phyloP scores from a whole-genome alignment of 2,797 vertebrate genomes.

The Pseudochirops cupreus region DNA sequence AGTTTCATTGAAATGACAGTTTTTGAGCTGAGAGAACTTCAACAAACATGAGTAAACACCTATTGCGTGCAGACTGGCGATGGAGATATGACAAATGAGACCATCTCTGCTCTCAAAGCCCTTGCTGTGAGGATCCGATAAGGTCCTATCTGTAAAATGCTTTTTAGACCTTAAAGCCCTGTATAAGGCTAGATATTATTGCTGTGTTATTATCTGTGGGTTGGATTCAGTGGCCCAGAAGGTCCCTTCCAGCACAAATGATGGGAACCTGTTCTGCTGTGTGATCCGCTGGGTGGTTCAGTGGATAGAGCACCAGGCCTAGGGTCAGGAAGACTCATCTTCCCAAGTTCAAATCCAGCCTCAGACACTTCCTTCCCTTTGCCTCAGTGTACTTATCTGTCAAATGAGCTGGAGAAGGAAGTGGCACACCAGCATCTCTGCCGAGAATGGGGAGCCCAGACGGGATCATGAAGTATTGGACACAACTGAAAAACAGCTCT shows the following conservation, averaged over 20 bases:
- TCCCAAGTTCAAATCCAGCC: neutral
- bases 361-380: neutral
- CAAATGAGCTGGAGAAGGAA: neutral
- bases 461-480: neutral
- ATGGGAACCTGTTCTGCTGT: neutral
- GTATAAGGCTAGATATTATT: too few species aligned
- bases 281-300: neutral
- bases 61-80: neutral
- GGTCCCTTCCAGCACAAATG: neutral
- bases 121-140: neutral
- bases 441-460: neutral
- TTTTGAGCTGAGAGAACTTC: neutral
- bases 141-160: neutral
- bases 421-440: neutral
- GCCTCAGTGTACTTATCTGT: neutral
- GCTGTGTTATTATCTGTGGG: neutral
- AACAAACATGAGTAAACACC: neutral
- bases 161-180: neutral
- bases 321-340: too few species aligned
- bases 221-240: neutral
- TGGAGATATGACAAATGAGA: neutral
- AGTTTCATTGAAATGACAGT: neutral
- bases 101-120: neutral
- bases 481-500: neutral
- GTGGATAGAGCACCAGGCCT: neutral